Base-by-base conservation (phyloP, 2,888 invertebrate genomes). In the Caenorhabditis sulstoni region DNA sequence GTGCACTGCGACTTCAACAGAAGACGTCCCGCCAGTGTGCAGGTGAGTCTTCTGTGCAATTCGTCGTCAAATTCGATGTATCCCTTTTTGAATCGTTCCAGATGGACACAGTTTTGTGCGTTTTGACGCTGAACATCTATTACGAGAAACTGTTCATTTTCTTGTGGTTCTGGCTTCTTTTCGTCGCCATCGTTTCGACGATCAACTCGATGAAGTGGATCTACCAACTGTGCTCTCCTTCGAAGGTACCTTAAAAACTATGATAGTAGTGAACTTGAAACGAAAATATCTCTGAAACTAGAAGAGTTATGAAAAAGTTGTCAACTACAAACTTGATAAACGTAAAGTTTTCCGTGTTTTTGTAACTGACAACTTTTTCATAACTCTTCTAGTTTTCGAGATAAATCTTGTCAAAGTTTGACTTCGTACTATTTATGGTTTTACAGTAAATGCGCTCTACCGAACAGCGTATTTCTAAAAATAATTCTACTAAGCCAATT, bases 131-230 rank as follows among this genome's bases (percentile, higher is more conserved):
- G 49, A 90, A 90, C 83, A 87, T 90, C 76, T 90, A 90, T 81
- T 90, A 90, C 81, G 90, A 90, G 65, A 90, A 90, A 64, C 76
- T 90, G 37, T 86, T 90, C 77, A 73, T 90, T 35, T 90, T 90
- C 81, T 83, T 90, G 22, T 90, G 90, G 90, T 89, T 89, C 81
- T 89, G 89, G 89, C 82, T 89, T 70, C 58, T 86, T 41, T 89
- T 90, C 75, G 89, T 89, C 23, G 81, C 87, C 16, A 18, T 81
- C 12, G 83, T 87, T 3, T 86, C 86, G 45, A 82, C 85, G n/a
- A 45, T 80, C 22, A 89, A 89, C 75, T 85, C 81, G 35, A 23
- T 85, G 20, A 84, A 77, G 23, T 89, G 89, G 89, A 39, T 84
- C 37, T 62, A 71, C 52, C 59, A 80, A 14, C 57, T 86, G 68